phyloP scores from a whole-genome alignment of 2,113 vertebrate genomes.

The Brachyhypopomus occidentalis region DNA sequence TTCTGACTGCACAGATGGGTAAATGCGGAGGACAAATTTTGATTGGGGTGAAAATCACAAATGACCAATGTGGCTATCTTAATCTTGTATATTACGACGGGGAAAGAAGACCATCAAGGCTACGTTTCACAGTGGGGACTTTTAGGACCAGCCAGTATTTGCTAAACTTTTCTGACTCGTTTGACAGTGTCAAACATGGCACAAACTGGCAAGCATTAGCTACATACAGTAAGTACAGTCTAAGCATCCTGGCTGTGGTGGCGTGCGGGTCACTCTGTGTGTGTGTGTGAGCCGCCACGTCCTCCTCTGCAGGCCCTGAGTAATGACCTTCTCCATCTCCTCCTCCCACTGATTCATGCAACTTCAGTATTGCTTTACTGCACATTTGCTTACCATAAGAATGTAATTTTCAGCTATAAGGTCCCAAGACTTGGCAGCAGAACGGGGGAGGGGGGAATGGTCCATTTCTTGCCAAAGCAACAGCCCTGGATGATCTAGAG shows the following conservation, averaged over 20 bases:
- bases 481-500: conserved; percentile 73
- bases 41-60: too few species aligned
- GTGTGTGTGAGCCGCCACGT: conserved; percentile 36
- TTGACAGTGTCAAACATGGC: conserved; percentile 31
- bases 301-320: conserved; percentile 57
- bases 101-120: neutral
- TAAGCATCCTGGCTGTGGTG: conserved; percentile 32
- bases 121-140: neutral
- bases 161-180: neutral
- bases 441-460: conserved; percentile 44
- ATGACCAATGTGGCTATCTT: too few species aligned
- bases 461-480: conserved; percentile 73
- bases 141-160: conserved; percentile 3
- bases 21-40: too few species aligned
- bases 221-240: conserved; percentile 23
- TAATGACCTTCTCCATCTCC: conserved; percentile 62
- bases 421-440: conserved; percentile 72
- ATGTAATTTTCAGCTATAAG: conserved; percentile 78
- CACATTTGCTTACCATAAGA: conserved; percentile 78
- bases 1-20: too few species aligned
- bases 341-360: conserved; percentile 67
- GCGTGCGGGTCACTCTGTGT: conserved; percentile 29
- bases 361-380: conserved; percentile 68
- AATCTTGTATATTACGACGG: neutral
- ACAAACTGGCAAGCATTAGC: conserved; percentile 22